These are phyloP conservation scores for Oceanodroma tethys DNA, from an alignment of 2,113 vertebrate species.

Conservation along the genomic window DNA sequence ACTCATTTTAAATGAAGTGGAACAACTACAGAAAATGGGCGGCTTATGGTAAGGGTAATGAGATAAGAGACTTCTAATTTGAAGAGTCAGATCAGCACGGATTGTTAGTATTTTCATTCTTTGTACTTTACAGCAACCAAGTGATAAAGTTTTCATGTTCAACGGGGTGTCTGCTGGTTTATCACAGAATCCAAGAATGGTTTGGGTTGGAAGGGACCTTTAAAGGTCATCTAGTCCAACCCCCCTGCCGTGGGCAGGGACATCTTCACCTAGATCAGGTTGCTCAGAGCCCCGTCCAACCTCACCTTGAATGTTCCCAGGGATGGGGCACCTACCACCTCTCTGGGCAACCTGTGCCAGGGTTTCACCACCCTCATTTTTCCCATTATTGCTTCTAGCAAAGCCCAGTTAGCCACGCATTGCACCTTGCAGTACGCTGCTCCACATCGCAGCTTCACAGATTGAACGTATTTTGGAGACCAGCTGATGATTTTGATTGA, in stretches of 20 bases:
- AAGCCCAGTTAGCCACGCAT: fast-evolving
- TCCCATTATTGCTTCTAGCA: no score
- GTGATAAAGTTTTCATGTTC: not conserved
- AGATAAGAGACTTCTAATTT: not conserved
- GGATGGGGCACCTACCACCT: not conserved
- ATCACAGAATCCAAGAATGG: fast-evolving
- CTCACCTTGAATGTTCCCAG: not conserved
- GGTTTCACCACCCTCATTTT: fast-evolving
- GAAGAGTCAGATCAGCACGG: not conserved
- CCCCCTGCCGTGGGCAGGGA: not conserved
- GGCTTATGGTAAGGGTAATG: not conserved
- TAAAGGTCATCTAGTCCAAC: fast-evolving
- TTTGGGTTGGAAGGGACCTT: not conserved
- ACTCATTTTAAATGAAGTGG: not conserved
- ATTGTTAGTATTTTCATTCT: not conserved
- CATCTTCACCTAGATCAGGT: fast-evolving
- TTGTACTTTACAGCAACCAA: not conserved
- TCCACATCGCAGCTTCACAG: not conserved
- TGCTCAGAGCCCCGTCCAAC: not conserved
- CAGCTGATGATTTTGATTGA: not conserved
- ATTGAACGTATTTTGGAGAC: not conserved
- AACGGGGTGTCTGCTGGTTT: not conserved
- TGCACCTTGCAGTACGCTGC: not conserved
- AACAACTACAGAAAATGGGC: not conserved
- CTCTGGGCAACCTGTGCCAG: not conserved